Evolutionary conservation across 2,888 invertebrate species (phyloP), one percentile per base, ranked within the genome.

Genomic region (Mechanitis mazaeus): DNA sequence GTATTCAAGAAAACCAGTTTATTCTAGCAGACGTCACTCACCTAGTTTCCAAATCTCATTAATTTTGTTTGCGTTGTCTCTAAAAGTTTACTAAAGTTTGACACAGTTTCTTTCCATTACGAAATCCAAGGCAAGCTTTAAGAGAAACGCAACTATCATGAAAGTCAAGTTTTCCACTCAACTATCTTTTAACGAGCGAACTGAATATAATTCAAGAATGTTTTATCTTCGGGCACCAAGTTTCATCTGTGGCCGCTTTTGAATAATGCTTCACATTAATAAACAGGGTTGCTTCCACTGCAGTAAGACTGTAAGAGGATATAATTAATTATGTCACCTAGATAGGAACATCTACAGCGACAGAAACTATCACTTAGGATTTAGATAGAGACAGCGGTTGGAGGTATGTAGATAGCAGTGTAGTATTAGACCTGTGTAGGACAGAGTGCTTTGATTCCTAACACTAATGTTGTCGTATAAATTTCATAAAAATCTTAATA

Each of bases 241-340:
- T 80, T 84, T 85, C 87, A 87, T 87, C 84, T 87, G 86, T 75
- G 87, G 87, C 71, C 76, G 79, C 75, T 71, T 72, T 76, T 86
- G 83, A 87, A 84, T 88, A 87, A 88, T 87, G 83, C 77, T 72
- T 68, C 71, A 77, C 87, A 88, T 87, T 88, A 86, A 89, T 88
- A 87, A 85, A 83, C 85, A 84, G 81, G 75, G 81, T 80, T 77
- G 79, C 78, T 80, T 74, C 75, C 73, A 73, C 74, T 73, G 72
- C 78, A 73, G 79, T 77, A 74, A 80, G 77, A 78, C 78, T 78
- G 75, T 81, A 81, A 81, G 78, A 79, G 78, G 78, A 76, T 75
- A 78, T 82, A 83, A 87, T 87, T 86, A 86, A 87, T 87, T 84
- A 77, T 75, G 72, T 72, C 73, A 74, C 75, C 76, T 76, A 75